Evolutionary conservation across 2,888 invertebrate genomes (phyloP).

Genomic region (Harpalus rufipes): DNA sequence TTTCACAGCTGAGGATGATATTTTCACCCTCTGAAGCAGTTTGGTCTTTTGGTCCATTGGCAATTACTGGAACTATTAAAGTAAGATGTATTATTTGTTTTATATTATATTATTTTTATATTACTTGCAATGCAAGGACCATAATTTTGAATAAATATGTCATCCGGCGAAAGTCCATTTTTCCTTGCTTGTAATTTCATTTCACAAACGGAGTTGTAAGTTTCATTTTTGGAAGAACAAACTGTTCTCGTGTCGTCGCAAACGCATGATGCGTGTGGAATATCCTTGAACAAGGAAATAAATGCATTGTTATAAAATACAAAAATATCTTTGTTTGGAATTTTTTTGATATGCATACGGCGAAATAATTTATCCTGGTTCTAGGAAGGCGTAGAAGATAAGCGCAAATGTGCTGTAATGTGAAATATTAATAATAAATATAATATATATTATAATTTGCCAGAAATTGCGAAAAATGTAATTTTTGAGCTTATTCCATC

Average conservation of each 20-base stretch:
- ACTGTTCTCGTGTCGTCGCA: constrained; percentile 49
- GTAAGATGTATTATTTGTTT: not conserved
- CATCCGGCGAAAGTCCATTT: constrained; percentile 13
- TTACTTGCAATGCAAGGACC: constrained; percentile 61
- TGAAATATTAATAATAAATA: not conserved
- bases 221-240: constrained; percentile 45
- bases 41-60: constrained; percentile 38
- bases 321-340: constrained; percentile 6
- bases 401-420: not conserved
- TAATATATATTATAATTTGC: too few relatives aligned
- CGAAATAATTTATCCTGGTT: constrained; percentile 4
- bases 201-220: constrained; percentile 54
- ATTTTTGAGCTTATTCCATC: too few relatives aligned
- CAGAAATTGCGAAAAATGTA: too few relatives aligned
- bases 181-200: constrained; percentile 45
- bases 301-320: not conserved
- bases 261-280: constrained; percentile 55
- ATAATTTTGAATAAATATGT: constrained; percentile 35
- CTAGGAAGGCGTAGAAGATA: not conserved
- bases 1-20: constrained; percentile 50
- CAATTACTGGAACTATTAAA: constrained; percentile 36
- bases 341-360: constrained; percentile 12
- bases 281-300: constrained; percentile 23
- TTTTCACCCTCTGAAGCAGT: not conserved
- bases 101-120: not conserved